Percentiles rank a stretch among this genome's conserved stretches.
These are phyloP conservation scores for Spinus olivaceus DNA, from an alignment of 2,797 vertebrate genomes.

Conservation along the genomic window DNA sequence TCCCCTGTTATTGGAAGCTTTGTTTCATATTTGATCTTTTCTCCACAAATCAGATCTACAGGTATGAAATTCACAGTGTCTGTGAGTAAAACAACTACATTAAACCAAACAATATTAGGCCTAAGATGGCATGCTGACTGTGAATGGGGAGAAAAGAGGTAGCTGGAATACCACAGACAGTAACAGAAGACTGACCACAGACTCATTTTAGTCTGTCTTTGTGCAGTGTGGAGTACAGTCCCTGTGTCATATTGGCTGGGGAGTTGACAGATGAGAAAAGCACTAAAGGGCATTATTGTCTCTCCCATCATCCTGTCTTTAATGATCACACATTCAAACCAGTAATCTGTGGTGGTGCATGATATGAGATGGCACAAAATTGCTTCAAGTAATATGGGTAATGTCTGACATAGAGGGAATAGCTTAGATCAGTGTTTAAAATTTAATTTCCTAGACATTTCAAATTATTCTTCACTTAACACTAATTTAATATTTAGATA, in stretches of 20 bases:
- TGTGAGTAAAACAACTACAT: not conserved
- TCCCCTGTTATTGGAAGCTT: not conserved
- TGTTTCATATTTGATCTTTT: not conserved
- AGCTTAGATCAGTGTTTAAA: not conserved
- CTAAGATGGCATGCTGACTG: not conserved
- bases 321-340: not conserved
- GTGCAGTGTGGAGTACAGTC: not conserved
- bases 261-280: not conserved
- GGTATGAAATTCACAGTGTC: not conserved
- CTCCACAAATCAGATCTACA: not conserved
- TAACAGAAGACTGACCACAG: not conserved
- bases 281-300: not conserved
- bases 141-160: not conserved
- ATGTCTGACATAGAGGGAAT: not conserved
- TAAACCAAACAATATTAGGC: not conserved
- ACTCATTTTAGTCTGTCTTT: not conserved
- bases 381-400: not conserved
- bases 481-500: slow-evolving; percentile 11
- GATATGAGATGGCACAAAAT: not conserved
- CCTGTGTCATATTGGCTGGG: not conserved
- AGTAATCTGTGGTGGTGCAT: not conserved
- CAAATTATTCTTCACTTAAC: slow-evolving; percentile 32
- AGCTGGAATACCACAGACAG: not conserved
- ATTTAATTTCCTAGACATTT: slow-evolving; percentile 13
- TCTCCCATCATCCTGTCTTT: not conserved